These are phyloP conservation scores for Chromoteleia sp. DNA, from an alignment of 2,888 invertebrate species.

Conservation along the genomic window DNA sequence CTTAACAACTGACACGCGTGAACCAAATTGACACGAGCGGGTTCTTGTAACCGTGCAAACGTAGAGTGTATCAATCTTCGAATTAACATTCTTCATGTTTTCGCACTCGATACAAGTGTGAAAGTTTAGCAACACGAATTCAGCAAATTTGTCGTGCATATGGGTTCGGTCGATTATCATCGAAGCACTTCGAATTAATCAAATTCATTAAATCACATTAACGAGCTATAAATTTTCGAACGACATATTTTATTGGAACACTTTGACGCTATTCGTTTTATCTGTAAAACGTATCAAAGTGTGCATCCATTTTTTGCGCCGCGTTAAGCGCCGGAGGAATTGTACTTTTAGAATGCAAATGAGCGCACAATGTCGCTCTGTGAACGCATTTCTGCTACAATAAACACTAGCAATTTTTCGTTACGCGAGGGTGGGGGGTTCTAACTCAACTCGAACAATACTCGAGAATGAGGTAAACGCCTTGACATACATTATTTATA, in stretches of 20 bases:
- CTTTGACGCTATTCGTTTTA: neutral
- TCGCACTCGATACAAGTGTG: slow-evolving; percentile 2
- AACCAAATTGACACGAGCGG: slow-evolving; percentile 31
- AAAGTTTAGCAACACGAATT: slow-evolving; percentile 7
- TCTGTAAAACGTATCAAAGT: slow-evolving; percentile 7
- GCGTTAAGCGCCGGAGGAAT: slow-evolving; percentile 1
- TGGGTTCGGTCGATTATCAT: neutral
- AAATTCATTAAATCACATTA: neutral
- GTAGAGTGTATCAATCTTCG: slow-evolving; percentile 2
- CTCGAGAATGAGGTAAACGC: slow-evolving; percentile 38
- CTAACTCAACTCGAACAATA: slow-evolving; percentile 52
- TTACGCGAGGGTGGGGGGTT: no score
- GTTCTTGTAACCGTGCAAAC: neutral
- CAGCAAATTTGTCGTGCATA: neutral
- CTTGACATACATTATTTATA: slow-evolving; percentile 69
- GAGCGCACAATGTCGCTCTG: slow-evolving; percentile 10
- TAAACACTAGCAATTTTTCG: slow-evolving; percentile 45
- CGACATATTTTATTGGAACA: neutral
- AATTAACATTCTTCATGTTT: slow-evolving; percentile 20
- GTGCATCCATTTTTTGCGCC: slow-evolving; percentile 6
- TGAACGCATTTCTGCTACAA: slow-evolving; percentile 26
- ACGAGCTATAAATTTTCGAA: slow-evolving; percentile 10
- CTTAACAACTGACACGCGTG: slow-evolving; percentile 3
- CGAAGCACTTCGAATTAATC: neutral
- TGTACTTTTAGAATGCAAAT: slow-evolving; percentile 27